Base-by-base conservation (phyloP, 2,888 invertebrate genomes). In the Pristionchus entomophagus region DNA sequence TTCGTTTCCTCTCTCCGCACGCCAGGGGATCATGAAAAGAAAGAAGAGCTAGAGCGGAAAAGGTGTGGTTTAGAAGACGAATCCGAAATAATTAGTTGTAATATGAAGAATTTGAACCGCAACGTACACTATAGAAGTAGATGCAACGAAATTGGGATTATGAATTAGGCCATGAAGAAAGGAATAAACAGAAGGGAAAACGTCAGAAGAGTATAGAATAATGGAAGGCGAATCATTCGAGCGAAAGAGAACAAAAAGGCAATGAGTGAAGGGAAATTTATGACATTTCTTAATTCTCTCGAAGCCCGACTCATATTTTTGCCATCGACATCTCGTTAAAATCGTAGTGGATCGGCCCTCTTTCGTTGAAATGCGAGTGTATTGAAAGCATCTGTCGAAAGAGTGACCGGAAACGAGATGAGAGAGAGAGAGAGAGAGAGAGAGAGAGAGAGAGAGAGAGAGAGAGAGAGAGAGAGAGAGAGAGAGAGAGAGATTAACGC, bases 381-480 rank as follows among this genome's bases (percentile, higher is more conserved):
- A 32, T 59, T 8, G 1, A 32, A 83, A 35, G 12, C 45, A 83
- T 51, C 41, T 51, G 32, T 26, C 29, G 83, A 38, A 41, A 26
- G 77, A 86, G 53, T 84, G 69, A 87, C 84, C 56, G 56, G 32
- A 69, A 19, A n/a, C n/a, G n/a, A n/a, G n/a, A n/a, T n/a, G n/a
- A 73, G 73, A 83, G 87, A 86, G 81, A 84, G 83, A 87, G 87
- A 85, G 49, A 53, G 53, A 69, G 53, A 87, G 84, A 86, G 78
- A 83, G 80, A 49, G 80, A 53, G 86, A 83, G 80, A n/a, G n/a
- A n/a, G n/a, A n/a, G n/a, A n/a, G n/a, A n/a, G n/a, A n/a, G n/a
- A n/a, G 49, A 41, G 26, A n/a, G n/a, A n/a, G n/a, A n/a, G n/a
- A n/a, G n/a, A n/a, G n/a, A n/a, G n/a, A n/a, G n/a, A n/a, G 53